Base-by-base conservation (phyloP, 2,888 invertebrate genomes). In the Drosophila mayaguana region DNA sequence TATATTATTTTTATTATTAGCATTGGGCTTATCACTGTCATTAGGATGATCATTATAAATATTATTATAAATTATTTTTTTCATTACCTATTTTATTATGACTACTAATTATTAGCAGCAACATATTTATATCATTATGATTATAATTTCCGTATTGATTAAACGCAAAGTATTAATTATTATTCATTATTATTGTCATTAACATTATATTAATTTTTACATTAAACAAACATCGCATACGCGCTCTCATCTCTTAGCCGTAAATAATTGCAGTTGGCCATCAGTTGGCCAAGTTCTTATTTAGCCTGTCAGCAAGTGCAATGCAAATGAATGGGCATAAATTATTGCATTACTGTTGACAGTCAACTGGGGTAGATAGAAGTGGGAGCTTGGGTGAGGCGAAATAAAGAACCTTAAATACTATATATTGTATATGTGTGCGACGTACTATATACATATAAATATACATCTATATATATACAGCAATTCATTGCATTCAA, bases 401-500 rank as follows among this genome's bases (percentile, higher is more conserved):
- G 34, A 43, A 36, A 62, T 74, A 63, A 38, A 48, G 48, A 63
- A 60, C 64, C 67, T 61, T 78, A 78, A 78, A 65, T 43, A 69
- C 69, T 61, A 63, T 78, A 62, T 72, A 75, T 48, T 28, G 28
- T 48, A n/a, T 11, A n/a, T 57, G 56, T 70, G 38, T 55, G 42
- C 18, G 34, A 51, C 34, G 20, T 51, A 34, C 34, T 32, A 60
- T 51, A 45, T 28, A 54, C 9, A 36, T 9, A 55, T 11, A 72
- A 8, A 40, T 61, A 63, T 48, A 55, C 16, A 57, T 28, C 66
- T 42, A 75, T 48, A 55, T 18, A 57, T 28, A 69, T 42, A 75
- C 53, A 62, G 90, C 90, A 91, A 85, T 83, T 87, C 85, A 83
- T 87, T 90, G 90, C 90, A 90, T 88, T 88, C 78, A 91, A 89